Evolutionary conservation across 1,140 invertebrate species (phyloP), one percentile per base, ranked within the genome.

Genomic region (Druon quercuslanigerum): DNA sequence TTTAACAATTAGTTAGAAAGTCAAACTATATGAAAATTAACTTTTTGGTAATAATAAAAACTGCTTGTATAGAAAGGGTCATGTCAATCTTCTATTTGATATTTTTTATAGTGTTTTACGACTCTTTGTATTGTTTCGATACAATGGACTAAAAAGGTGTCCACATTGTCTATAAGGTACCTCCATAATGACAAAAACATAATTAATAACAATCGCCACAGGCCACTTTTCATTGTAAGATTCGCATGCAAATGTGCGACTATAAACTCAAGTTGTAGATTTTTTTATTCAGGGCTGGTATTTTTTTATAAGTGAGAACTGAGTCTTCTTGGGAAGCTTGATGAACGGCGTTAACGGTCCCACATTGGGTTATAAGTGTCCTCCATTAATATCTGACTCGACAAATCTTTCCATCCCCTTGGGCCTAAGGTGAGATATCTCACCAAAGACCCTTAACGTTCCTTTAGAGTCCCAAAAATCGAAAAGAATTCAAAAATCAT

Each of bases 341-440:
- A 66, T 66, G 33, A 66, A 66, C 60, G 13, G 60, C 60, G 60
- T 66, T 66, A 66, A 66, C 60, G 60, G 60, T 66, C 9, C 14
- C 25, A 33, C 25, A 20, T 33, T 66, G 12, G 60, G 60, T n/a
- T 20, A 66, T 66, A 46, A 66, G 60, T 66, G 60, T 66, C 60
- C 60, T 66, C 16, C 60, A 66, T 66, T 66, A 66, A 66, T 66
- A 66, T 66, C 60, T 66, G 60, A 66, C 60, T 66, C 60, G 60
- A 66, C 60, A 66, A 66, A 66, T 66, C 33, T 66, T 25, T 40
- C 57, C 60, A 66, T 66, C 13, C 60, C 60, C 60, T 66, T 66
- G 40, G 25, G 25, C 3, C 20, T 25, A 2, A 25, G 40, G 40
- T 46, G 40, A 46, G 40, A 46, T 40, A 66, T 40, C 40, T 66